Base-by-base conservation (phyloP, 2,113 vertebrate species). In the Trogon surrucura region DNA sequence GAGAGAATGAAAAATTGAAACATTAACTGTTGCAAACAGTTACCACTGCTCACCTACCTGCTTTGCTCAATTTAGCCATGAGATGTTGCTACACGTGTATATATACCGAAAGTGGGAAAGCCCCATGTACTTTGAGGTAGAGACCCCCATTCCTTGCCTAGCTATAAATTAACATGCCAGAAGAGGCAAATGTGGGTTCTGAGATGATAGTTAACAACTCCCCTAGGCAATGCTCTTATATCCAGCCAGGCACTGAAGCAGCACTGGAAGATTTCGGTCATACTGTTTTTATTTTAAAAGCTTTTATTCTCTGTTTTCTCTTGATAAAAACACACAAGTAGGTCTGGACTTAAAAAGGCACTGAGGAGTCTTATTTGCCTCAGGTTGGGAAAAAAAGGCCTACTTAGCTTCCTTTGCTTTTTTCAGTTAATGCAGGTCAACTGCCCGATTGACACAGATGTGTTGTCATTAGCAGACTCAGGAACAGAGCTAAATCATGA, bases 91-190 rank as follows among this genome's bases (percentile, higher is more conserved):
- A 62, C 11, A 32, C 36, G 8, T 67, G 79, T 14, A 36, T 0
- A 61, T n/a, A 67, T 16, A 56, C 44, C 72, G 21, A 51, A 89
- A 91, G 25, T 25, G 30, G 22, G 6, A 71, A 11, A 13, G 8
- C 75, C 34, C 34, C 62, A 29, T 1, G 18, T 5, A 34, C 23
- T 45, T 92, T 29, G 32, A 51, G 16, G 9, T 82, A 56, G 90
- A 79, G 82, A 91, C 53, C 60, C 41, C 89, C 69, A 58, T 32
- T 91, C 36, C 22, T 89, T 77, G 48, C 36, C 51, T 88, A 92
- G 80, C 48, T 90, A 80, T 62, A 85, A 90, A 93, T 91, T 64
- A 95, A 94, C 48, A 38, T 44, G 50, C 58, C 73, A 65, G 64
- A 95, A 82, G 19, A 73, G 69, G 57, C 27, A 53, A 70, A 79